These are phyloP conservation scores for Dermolepida albohirtum DNA, from an alignment of 2,888 invertebrate genomes.

Conservation along the genomic window DNA sequence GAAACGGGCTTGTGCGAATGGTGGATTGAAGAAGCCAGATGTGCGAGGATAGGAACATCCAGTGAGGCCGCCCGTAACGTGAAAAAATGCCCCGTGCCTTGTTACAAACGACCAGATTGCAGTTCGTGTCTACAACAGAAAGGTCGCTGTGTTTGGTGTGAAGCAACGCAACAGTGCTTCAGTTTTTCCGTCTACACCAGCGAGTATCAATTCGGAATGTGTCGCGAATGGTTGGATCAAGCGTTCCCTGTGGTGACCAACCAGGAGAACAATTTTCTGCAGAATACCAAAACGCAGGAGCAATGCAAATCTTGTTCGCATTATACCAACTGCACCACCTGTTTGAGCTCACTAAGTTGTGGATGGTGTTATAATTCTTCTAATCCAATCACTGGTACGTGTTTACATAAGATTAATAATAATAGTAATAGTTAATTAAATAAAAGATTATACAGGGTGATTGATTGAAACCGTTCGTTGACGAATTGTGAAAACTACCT, in stretches of 20 bases:
- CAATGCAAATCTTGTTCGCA: conserved; percentile 86
- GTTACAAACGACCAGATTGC: conserved; percentile 81
- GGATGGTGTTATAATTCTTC: conserved; percentile 94
- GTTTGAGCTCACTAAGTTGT: conserved; percentile 86
- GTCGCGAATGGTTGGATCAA: conserved; percentile 93
- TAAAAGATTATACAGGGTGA: no score
- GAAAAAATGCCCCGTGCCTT: conserved; percentile 83
- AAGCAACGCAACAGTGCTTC: conserved; percentile 91
- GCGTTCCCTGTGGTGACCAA: conserved; percentile 68
- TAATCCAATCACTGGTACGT: conserved; percentile 86
- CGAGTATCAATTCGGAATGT: conserved; percentile 92
- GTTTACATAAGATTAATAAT: neutral
- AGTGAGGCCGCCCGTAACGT: conserved; percentile 74
- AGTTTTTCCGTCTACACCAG: conserved; percentile 96
- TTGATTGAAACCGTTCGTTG: no score
- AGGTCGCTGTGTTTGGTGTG: conserved; percentile 96
- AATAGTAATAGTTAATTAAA: no score
- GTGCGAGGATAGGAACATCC: conserved; percentile 82
- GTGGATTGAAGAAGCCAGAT: conserved; percentile 90
- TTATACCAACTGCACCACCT: conserved; percentile 81
- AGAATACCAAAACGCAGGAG: conserved; percentile 65
- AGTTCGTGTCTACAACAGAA: conserved; percentile 85
- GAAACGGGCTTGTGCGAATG: conserved; percentile 83
- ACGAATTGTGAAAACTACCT: no score
- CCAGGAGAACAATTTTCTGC: conserved; percentile 57